Base-by-base conservation (phyloP, 1,140 invertebrate species). In the Temnothorax longispinosus region DNA sequence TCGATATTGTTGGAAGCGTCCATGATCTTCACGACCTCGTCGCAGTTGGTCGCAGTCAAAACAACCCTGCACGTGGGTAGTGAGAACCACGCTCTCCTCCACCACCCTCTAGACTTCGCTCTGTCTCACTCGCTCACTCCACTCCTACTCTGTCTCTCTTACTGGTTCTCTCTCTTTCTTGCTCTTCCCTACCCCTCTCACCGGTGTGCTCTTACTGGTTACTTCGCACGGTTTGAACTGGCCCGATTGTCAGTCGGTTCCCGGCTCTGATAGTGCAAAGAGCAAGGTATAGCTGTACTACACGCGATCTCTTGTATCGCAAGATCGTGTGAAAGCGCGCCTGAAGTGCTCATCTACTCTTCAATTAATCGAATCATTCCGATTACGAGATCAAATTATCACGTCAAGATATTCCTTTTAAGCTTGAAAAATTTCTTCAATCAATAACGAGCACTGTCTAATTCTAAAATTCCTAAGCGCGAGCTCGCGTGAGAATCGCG, bases 191-290 rank as follows among this genome's bases (percentile, higher is more conserved):
- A 47, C 54, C 78, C 75, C 80, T 77, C 74, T 86, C 47, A n/a
- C 13, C 74, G 47, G 32, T 60, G 54, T 81, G 62, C 78, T 89
- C 65, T 87, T 89, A 89, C 88, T 85, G 90, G 76, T 91, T 90
- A 91, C 90, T 91, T 91, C 87, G 89, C 87, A 80, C 87, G 87
- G 89, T 89, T 91, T 91, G 88, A 91, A 87, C 89, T 90, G 90
- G 85, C 60, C 85, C 85, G 90, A 89, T 91, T 91, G 90, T 91
- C 90, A 91, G 90, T 91, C 90, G 88, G 89, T 89, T 87, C 80
- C 80, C 85, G 80, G 84, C 89, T 81, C 75, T 56, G 89, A 88
- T 85, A 62, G 86, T 50, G 86, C 58, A 85, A 90, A 75, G 89
- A 90, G 62, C 62, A 47, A 81, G 35, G 21, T 72, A n/a, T 38